A percentile compares a stretch with the other conserved stretches of the same genome.
Evolutionary conservation across 1,140 invertebrate species (phyloP).

Genomic region (Panonychus citri): DNA sequence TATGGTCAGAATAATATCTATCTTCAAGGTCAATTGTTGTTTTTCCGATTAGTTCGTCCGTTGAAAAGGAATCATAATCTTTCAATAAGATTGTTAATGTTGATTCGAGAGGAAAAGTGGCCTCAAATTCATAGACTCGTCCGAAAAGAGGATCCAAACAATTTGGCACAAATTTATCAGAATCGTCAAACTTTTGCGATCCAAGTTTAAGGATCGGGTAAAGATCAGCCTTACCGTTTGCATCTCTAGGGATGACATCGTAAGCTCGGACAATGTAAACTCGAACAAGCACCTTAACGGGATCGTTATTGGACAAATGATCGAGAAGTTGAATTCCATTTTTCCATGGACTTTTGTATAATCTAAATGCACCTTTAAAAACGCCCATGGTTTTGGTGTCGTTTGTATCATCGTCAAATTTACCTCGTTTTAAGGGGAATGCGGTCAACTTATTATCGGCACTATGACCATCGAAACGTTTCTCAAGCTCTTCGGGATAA

Average conservation of each 20-base stretch:
- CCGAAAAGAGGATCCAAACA: conserved; percentile 74
- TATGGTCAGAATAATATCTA: conserved; percentile 59
- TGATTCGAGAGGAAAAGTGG: conserved; percentile 69
- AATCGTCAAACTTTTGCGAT: conserved; percentile 50
- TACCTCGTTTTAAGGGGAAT: conserved; percentile 61
- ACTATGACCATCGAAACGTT: conserved; percentile 43
- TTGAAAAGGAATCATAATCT: conserved; percentile 66
- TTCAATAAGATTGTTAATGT: conserved; percentile 54
- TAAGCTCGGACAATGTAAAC: conserved; percentile 51
- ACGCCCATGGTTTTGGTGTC: conserved; percentile 57
- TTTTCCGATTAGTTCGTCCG: conserved; percentile 71
- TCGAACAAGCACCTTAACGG: conserved; percentile 58
- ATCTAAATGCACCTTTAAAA: conserved; percentile 39
- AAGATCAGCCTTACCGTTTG: conserved; percentile 75
- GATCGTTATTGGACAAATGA: conserved; percentile 61
- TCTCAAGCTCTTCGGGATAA: conserved; percentile 52
- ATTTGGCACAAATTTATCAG: conserved; percentile 73
- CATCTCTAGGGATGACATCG: conserved; percentile 66
- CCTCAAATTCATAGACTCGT: conserved; percentile 73
- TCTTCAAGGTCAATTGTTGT: conserved; percentile 77
- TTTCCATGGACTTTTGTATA: background rate
- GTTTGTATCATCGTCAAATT: conserved; percentile 54
- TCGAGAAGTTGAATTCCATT: conserved; percentile 33
- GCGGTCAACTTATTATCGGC: conserved; percentile 68
- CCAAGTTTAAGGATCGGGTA: conserved; percentile 63